Base-by-base conservation (phyloP, 1,140 invertebrate species). In the Polypedilum pembai region DNA sequence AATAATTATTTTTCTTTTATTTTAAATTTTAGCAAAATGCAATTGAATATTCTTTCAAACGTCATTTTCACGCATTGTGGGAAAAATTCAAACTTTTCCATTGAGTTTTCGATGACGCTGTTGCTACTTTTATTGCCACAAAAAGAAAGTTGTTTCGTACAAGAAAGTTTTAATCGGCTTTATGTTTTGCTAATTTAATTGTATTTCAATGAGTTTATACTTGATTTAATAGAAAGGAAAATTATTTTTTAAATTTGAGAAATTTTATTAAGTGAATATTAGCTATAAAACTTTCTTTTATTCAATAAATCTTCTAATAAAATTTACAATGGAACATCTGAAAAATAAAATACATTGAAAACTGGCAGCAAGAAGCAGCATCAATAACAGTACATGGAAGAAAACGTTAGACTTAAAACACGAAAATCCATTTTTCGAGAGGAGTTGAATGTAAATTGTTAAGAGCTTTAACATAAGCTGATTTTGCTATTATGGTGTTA, bases 131-230 rank as follows among this genome's bases (percentile, higher is more conserved):
- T 33, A 56, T n/a, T 56, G 4, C 10, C 8, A 15, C 45, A 56
- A n/a, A 56, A 12, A 12, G 15, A 56, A 56, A 56, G 45, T 56
- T 56, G 12, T 56, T n/a, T 56, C 12, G 12, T n/a, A 15, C 3
- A 56, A 56, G 4, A 56, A 56, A 56, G 12, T 56, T 56, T 45
- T 56, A 56, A 56, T 56, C 45, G 45, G 45, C 45, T 56, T 56
- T 56, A 56, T 56, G 45, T 56, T 56, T 5, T 56, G 45, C 45
- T n/a, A 33, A 56, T 56, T 56, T 56, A 56, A 56, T 56, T 56
- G 45, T 56, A n/a, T 56, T 56, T 56, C n/a, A 56, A n/a, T 56
- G 45, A 56, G 45, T 56, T 56, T 56, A 56, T 56, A n/a, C 12
- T 56, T 56, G 45, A 56, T 56, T 56, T 56, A 56, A 56, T 56